Evolutionary conservation across 2,113 vertebrate genomes (phyloP).

Genomic region (Myodes glareolus): DNA sequence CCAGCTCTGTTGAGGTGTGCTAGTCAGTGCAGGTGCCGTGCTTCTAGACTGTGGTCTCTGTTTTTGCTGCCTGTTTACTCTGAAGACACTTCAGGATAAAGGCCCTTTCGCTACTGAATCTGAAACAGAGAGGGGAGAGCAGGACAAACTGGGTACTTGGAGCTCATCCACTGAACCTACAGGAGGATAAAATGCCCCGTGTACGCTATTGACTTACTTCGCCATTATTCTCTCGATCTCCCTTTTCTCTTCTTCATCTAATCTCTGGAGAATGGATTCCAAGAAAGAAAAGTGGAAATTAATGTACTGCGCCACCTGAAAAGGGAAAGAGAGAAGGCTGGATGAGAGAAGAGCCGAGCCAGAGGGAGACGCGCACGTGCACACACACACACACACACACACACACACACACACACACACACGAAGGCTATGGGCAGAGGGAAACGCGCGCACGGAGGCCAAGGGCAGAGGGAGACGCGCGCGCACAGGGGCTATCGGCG

Average conservation of each 20-base stretch:
- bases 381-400: fast-evolving
- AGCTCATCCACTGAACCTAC: not conserved
- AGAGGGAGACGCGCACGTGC: not conserved
- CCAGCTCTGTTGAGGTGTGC: not conserved
- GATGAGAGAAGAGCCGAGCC: not conserved
- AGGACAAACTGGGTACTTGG: conserved; percentile 13
- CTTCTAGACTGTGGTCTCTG: conserved; percentile 91
- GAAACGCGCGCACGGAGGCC: not conserved
- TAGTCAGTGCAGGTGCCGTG: fast-evolving
- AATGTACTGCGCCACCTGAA: conserved; percentile 95
- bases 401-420: too few species aligned
- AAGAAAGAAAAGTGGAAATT: conserved; percentile 92
- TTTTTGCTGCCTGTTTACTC: conserved; percentile 84
- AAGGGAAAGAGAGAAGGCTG: not conserved
- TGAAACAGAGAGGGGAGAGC: conserved; percentile 72
- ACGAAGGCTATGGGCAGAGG: too few species aligned
- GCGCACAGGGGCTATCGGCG: fast-evolving
- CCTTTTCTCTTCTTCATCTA: conserved; percentile 90
- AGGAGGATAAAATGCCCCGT: not conserved
- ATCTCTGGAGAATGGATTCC: conserved; percentile 90
- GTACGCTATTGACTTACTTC: conserved; percentile 85
- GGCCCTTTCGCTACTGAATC: conserved; percentile 88
- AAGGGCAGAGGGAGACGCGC: not conserved
- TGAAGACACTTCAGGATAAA: conserved; percentile 86
- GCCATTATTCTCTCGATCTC: conserved; percentile 88